Base-by-base conservation (phyloP, 2,888 invertebrate species). In the Synergus umbraculus region DNA sequence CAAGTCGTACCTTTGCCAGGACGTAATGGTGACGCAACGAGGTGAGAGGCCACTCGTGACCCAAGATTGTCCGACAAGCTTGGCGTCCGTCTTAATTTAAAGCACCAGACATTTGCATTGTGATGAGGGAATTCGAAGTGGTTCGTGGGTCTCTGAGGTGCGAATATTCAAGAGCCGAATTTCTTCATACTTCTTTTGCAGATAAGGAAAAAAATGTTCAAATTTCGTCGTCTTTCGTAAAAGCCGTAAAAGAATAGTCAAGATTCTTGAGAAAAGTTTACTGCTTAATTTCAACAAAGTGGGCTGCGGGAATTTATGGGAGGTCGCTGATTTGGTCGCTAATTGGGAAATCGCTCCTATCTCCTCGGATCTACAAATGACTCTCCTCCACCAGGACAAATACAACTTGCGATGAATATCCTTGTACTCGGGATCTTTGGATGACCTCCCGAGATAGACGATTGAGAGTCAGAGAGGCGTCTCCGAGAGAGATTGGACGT, bases 1-100 rank as follows among this genome's bases (percentile, higher is more conserved):
- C 81, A 84, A 84, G 82, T 83, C 63, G 67, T 78, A 49, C 43
- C 58, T 60, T 76, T 15, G 41, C 60, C 22, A 18, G 60, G 66
- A 60, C 76, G 22, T 78, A 44, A 58, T 54, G 54, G 79, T 77
- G 81, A 82, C 79, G 81, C 82, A 80, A 80, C 69, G 83, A 83
- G 81, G 81, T 79, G 81, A 79, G 80, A 82, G 78, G 77, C 78
- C 79, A 79, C 77, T 76, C 79, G 80, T 80, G 82, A 83, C 81
- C 76, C 69, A 15, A 82, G 83, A 78, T 80, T 76, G 66, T 18
- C 80, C 73, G 82, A 78, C 77, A 78, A 77, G 60, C 54, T 22
- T 15, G 43, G 18, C 60, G 78, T 66, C 73, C 76, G 81, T 81
- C 83, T 82, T 81, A 81, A 82, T 82, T 82, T 82, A 80, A 81